Base-by-base conservation (phyloP, 2,888 invertebrate genomes). In the Calameuta filiformis region DNA sequence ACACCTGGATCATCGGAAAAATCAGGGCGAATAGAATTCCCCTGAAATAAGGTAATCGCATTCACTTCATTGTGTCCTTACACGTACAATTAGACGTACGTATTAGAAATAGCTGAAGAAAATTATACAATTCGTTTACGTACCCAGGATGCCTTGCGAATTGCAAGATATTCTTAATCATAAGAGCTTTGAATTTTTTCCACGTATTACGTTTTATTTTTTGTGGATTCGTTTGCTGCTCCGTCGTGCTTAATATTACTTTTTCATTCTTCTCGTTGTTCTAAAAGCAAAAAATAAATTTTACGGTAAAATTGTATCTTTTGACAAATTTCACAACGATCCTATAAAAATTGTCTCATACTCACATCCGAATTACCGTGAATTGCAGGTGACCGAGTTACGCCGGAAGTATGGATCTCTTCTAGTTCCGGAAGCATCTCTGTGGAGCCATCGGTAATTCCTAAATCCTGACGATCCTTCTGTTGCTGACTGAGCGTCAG, bases 1-100 rank as follows among this genome's bases (percentile, higher is more conserved):
- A 92, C 80, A 96, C 93, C 94, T 98, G 96, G 35, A 97, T 92
- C 30, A 98, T 92, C 23, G 98, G 98, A 87, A 98, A 95, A 78
- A 96, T 85, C 79, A 97, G 92, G 81, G 97, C 95, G 91, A 98
- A 98, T 81, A 96, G 91, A 37, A 98, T 92, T 68, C 97, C 96
- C 11, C 97, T 97, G 92, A n/a, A 93, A 92, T 81, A 81, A 82
- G 71, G 71, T 71, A 33, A 23, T 15, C 9, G 6, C 56, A 56
- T 56, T 56, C 23, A 9, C 56, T 56, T 56, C 9, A 56, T 23
- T 56, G 56, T 23, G 1, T 23, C 6, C 23, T 23, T 23, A 9
- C 23, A 23, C 9, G 23, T 23, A 23, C 9, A 56, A 56, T 9
- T 56, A 56, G 23, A 15, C 9, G 56, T 23, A 9, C 2, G 56